Evolutionary conservation across 2,888 invertebrate species (phyloP), one percentile per base, ranked within the genome.

Genomic region (Ophion ventricosus): DNA sequence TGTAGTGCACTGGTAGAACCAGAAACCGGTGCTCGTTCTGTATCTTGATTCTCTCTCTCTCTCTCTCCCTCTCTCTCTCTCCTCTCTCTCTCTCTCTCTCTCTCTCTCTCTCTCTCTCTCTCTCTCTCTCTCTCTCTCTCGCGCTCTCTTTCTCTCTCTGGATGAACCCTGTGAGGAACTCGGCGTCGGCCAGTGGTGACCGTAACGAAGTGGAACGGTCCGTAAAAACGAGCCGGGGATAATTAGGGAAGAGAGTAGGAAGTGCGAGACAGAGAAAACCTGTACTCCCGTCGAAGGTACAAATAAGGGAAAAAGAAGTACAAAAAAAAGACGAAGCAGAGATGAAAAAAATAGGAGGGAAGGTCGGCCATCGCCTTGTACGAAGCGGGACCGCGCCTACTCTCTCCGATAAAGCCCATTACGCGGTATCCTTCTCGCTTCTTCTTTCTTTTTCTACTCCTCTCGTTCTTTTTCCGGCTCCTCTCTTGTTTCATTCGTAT

Each of bases 141-240:
- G n/a, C n/a, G n/a, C n/a, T n/a, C n/a, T n/a, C n/a, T n/a, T 43
- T 67, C 11, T 67, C 17, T 57, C 57, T 23, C n/a, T 43, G 59
- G 49, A 49, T 49, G 59, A 59, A 63, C 59, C 77, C 66, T 57
- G 20, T 40, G 82, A 66, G 63, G 76, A 82, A 61, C 69, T 43
- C 73, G 29, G 56, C 35, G 79, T 76, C 76, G 83, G 67, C 78
- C 84, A 69, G 73, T 64, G 81, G 73, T 81, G 88, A 87, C 87
- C 89, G 88, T 89, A 87, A 89, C 90, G 88, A 90, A 90, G 89
- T 88, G 89, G 90, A 90, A 90, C 88, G 89, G 88, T 87, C 88
- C 57, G 90, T 91, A 91, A 91, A 91, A 91, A 90, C 89, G 89
- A 88, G 89, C 89, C 89, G 88, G 88, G 88, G 91, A 90, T 90